Evolutionary conservation across 1,140 invertebrate genomes (phyloP).

Genomic region (Macrostomum lignano): DNA sequence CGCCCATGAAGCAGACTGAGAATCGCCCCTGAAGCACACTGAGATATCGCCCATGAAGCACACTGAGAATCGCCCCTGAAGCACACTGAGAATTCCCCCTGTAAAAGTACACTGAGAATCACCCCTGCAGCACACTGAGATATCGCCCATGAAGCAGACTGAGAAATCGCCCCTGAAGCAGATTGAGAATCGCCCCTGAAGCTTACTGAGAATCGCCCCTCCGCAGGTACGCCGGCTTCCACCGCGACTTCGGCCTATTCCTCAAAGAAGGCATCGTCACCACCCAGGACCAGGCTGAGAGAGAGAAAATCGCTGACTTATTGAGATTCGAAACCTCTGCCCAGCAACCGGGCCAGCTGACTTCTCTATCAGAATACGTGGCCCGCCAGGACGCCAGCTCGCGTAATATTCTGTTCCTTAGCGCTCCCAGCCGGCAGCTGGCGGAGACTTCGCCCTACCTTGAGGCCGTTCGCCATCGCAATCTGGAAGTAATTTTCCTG

Average conservation of each 20-base stretch:
- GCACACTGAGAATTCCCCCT: no score
- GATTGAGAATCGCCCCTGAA: no score
- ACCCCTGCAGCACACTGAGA: no score
- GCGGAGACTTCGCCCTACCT: constrained; percentile 75
- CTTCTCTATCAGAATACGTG: constrained; percentile 48
- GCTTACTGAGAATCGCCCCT: no score
- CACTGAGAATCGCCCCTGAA: no score
- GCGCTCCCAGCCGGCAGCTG: constrained; percentile 59
- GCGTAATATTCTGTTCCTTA: constrained; percentile 64
- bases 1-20: no score
- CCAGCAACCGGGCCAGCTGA: constrained; percentile 38
- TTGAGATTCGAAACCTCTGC: constrained; percentile 68
- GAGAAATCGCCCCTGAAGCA: no score
- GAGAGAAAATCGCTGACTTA: constrained; percentile 68
- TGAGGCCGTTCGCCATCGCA: constrained; percentile 49
- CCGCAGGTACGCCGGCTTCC: constrained; percentile 59
- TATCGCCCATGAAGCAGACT: no score
- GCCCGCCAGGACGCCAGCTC: constrained; percentile 42
- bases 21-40: no score
- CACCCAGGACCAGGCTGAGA: constrained; percentile 40
- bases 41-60: no score
- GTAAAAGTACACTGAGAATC: no score
- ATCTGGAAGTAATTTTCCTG: constrained; percentile 51
- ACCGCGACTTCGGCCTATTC: constrained; percentile 63
- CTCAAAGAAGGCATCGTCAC: constrained; percentile 77